These are phyloP conservation scores for Uria aalge DNA, from an alignment of 2,113 vertebrate species.

Conservation along the genomic window DNA sequence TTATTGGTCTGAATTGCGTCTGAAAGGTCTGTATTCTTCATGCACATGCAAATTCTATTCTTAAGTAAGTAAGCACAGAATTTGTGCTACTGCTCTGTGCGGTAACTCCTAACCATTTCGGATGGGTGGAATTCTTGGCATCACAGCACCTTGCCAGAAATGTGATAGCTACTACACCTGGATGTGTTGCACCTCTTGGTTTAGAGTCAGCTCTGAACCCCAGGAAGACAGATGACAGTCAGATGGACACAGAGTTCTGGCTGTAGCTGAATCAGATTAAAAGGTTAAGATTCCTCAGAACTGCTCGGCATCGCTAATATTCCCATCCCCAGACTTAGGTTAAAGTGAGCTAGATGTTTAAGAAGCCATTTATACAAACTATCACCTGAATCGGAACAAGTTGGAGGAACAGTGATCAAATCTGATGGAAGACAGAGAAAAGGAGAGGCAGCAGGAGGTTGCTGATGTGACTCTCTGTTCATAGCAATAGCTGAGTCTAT, in stretches of 20 bases:
- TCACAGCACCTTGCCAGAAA: background rate
- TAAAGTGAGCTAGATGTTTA: background rate
- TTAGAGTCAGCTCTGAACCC: background rate
- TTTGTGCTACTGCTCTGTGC: background rate
- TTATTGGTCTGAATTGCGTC: background rate
- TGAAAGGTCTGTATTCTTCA: background rate
- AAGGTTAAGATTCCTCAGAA: background rate
- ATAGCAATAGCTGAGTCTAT: background rate
- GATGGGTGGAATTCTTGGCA: background rate
- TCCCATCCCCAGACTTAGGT: fast-evolving
- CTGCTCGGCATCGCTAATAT: fast-evolving
- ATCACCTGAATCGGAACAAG: background rate
- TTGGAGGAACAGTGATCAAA: background rate
- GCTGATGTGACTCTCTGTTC: background rate
- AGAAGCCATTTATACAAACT: background rate
- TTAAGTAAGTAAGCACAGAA: background rate
- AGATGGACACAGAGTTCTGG: background rate
- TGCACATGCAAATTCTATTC: background rate
- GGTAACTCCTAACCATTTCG: fast-evolving
- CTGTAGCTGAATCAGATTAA: background rate
- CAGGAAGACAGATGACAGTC: background rate
- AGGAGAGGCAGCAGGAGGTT: background rate
- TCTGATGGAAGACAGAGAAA: background rate
- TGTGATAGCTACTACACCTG: fast-evolving
- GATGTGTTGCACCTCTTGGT: background rate